Percentiles rank a stretch among this genome's conserved stretches.
Conservation (phyloP, 2,888 invertebrate genomes). For the Endotricha flammealis region DNA sequence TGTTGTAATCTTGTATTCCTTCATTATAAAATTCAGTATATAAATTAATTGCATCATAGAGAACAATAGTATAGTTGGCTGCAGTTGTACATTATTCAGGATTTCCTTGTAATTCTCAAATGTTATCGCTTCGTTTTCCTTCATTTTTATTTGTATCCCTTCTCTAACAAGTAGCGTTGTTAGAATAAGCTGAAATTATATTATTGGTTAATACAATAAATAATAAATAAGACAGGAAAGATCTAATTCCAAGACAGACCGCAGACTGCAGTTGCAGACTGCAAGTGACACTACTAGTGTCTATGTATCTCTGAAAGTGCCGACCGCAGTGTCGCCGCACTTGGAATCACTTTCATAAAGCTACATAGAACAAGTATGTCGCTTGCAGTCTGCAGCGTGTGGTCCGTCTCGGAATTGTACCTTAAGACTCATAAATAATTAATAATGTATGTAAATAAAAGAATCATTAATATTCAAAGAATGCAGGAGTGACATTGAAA, state of each 20-base stretch:
- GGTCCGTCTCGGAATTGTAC: too few species aligned
- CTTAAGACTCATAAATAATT: slow-evolving; percentile 11
- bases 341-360: too few species aligned
- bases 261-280: too few species aligned
- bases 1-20: slow-evolving; percentile 54
- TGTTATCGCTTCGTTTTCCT: slow-evolving; percentile 32
- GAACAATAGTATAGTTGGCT: slow-evolving; percentile 52
- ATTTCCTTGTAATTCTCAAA: slow-evolving; percentile 39
- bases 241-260: too few species aligned
- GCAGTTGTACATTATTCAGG: slow-evolving; percentile 38
- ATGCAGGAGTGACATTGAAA: too few species aligned
- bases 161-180: slow-evolving; percentile 48
- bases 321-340: too few species aligned
- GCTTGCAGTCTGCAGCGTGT: too few species aligned
- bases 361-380: too few species aligned
- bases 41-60: slow-evolving; percentile 61
- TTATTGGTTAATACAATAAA: too few species aligned
- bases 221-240: too few species aligned
- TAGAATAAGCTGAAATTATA: slow-evolving; percentile 52
- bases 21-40: slow-evolving; percentile 51
- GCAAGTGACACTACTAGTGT: too few species aligned
- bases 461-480: neutral
- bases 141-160: slow-evolving; percentile 39
- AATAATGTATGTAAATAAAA: slow-evolving; percentile 6
- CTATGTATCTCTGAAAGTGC: too few species aligned